Evolutionary conservation across 2,797 vertebrate genomes (phyloP).

Genomic region (Holocentrus rufus): DNA sequence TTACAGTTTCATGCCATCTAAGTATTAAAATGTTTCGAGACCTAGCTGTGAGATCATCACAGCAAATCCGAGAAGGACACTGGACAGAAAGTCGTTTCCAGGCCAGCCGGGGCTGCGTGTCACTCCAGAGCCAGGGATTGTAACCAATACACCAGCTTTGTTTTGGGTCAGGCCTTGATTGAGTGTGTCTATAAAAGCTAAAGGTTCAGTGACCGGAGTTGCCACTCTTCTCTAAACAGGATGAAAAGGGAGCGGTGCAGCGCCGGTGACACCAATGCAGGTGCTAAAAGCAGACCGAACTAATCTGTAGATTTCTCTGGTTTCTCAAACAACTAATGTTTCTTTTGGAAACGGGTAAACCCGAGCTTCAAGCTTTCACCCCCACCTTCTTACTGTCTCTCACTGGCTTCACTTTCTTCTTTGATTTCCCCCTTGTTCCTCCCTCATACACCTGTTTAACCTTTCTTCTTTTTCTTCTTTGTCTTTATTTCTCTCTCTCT

Average conservation of each 20-base stretch:
- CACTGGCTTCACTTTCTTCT: background rate
- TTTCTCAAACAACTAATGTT: slow-evolving; percentile 53
- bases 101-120: no score
- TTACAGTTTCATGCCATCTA: no score
- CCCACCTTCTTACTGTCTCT: slow-evolving; percentile 6
- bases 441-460: background rate
- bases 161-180: no score
- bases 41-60: no score
- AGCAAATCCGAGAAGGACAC: no score
- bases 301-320: slow-evolving; percentile 59
- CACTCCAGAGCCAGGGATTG: no score
- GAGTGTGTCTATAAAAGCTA: no score
- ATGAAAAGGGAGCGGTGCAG: slow-evolving; percentile 54
- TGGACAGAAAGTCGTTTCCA: no score
- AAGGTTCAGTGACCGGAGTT: slow-evolving; percentile 49
- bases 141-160: no score
- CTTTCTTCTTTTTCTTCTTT: slow-evolving; percentile 20
- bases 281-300: slow-evolving; percentile 63
- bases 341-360: slow-evolving; percentile 38
- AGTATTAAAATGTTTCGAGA: no score
- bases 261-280: slow-evolving; percentile 63
- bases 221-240: slow-evolving; percentile 76
- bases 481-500: slow-evolving; percentile 32
- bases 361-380: slow-evolving; percentile 39
- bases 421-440: slow-evolving; percentile 13